Base-by-base conservation (phyloP, 2,797 vertebrate genomes). In the Fistularia tabacaria region DNA sequence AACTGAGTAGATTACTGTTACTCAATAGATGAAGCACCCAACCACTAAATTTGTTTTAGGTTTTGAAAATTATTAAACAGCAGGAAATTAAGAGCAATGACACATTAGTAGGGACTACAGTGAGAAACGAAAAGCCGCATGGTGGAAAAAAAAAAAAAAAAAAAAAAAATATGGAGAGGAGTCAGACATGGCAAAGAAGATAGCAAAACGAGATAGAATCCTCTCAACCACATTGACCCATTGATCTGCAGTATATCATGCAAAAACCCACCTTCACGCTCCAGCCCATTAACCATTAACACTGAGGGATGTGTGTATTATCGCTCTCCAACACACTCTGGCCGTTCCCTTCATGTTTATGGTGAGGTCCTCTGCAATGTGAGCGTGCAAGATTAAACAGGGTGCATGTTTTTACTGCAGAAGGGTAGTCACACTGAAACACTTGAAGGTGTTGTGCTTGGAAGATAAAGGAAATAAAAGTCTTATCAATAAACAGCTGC, bases 201-300 rank as follows among this genome's bases (percentile, higher is more conserved):
- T 80, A 76, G 76, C 51, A n/a, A n/a, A n/a, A n/a, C n/a, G n/a
- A n/a, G n/a, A n/a, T n/a, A n/a, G 57, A 55, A 64, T 64, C 70
- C 51, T 77, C 74, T 79, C 55, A 43, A 64, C 73, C 44, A 67
- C 72, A 74, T 75, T 77, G 75, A 75, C 66, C 47, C 7, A 51
- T 66, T 73, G 74, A 71, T 63, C 57, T 66, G 37, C 62, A 69
- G 57, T 77, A 70, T 74, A 79, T 84, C 84, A 79, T 54, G 42
- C n/a, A 68, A 72, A 73, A 69, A 25, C 52, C 69, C 67, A 49
- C 59, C 39, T 62, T 71, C 39, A 58, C 67, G 54, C 59, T 52
- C 7, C 52, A 54, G 40, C 66, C 66, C 60, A 66, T 82, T 63
- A 75, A 51, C 73, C 67, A 64, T 76, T 71, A 74, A 48, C 66